Conservation (phyloP, 64 coral and sea anemone species). For the Dendronephthya gigantea region DNA sequence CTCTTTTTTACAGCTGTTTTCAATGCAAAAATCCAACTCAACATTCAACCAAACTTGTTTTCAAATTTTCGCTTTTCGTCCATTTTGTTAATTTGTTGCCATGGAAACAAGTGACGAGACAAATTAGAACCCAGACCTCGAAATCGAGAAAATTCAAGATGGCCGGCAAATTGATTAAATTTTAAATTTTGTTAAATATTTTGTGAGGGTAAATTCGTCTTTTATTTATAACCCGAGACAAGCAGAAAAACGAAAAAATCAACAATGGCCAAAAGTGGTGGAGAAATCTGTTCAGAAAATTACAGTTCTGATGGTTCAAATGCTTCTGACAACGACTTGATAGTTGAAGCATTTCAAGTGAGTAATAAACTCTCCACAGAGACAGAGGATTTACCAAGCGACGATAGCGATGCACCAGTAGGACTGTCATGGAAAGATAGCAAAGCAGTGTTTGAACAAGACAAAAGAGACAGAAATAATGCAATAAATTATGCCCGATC, state of each 20-base stretch:
- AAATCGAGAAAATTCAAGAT: neutral
- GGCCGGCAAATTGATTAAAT: neutral
- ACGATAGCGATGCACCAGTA: conserved; percentile 48
- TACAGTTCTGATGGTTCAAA: neutral
- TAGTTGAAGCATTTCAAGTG: neutral
- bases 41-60: neutral
- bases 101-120: neutral
- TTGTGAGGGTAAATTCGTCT: neutral
- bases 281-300: neutral
- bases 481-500: conserved; percentile 19
- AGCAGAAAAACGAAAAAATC: neutral
- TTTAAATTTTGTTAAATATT: neutral
- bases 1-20: neutral
- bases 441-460: conserved; percentile 43
- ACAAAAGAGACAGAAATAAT: conserved; percentile 45
- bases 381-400: neutral
- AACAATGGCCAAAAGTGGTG: neutral
- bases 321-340: neutral
- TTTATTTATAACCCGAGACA: neutral
- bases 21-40: neutral
- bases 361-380: neutral
- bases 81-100: neutral
- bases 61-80: neutral
- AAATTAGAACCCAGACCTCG: neutral
- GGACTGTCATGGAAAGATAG: conserved; percentile 56